Evolutionary conservation across 2,888 invertebrate species (phyloP).

Genomic region (Trimorus sp.): DNA sequence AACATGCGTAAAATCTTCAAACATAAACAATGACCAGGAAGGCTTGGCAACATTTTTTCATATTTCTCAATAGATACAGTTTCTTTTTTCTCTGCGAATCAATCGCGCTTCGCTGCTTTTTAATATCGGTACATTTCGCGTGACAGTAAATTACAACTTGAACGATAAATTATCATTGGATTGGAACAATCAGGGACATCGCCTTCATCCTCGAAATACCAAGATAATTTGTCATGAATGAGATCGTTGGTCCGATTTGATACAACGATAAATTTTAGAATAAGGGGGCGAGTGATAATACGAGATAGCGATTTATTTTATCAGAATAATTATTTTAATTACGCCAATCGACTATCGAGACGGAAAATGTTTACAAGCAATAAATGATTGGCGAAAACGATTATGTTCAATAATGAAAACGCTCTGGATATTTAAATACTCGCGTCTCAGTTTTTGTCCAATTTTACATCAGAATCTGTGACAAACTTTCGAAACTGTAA

Average conservation of each 20-base stretch:
- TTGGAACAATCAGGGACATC: constrained; percentile 15
- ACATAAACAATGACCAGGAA: background rate
- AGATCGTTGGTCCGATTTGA: constrained; percentile 8
- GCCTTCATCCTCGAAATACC: constrained; percentile 1
- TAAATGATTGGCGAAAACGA: too few relatives aligned
- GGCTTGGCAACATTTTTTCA: background rate
- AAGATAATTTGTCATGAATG: constrained; percentile 15
- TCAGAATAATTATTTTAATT: too few relatives aligned
- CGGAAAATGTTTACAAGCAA: too few relatives aligned
- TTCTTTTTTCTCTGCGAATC: background rate
- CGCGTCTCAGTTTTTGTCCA: too few relatives aligned
- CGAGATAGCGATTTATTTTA: too few relatives aligned
- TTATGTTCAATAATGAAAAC: too few relatives aligned
- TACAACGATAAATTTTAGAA: background rate
- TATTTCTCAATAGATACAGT: too few relatives aligned
- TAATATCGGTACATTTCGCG: constrained; percentile 13
- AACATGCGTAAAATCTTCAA: background rate
- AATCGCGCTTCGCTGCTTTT: constrained; percentile 11
- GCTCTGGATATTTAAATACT: too few relatives aligned
- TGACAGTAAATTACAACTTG: constrained; percentile 31
- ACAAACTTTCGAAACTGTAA: too few relatives aligned
- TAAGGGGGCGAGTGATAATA: background rate
- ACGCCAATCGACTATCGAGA: too few relatives aligned
- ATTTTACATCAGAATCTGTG: too few relatives aligned
- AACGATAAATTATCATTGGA: constrained; percentile 8